Base-by-base conservation (phyloP, 2,113 vertebrate genomes). In the Pantherophis guttatus region DNA sequence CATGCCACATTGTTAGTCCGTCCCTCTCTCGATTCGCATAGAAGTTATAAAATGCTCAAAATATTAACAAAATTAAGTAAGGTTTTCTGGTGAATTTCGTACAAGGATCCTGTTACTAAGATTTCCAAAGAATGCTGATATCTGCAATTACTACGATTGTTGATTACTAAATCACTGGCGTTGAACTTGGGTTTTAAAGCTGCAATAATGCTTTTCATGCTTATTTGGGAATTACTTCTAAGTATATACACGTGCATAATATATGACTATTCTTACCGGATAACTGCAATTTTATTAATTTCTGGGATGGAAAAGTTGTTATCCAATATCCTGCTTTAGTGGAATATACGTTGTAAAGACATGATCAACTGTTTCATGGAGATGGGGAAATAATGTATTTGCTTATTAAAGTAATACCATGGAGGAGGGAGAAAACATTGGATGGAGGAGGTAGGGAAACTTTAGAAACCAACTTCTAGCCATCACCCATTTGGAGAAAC, bases 111-210 rank as follows among this genome's bases (percentile, higher is more conserved):
- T 58, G 24, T 70, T 23, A 17, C 65, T 33, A 33, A 3, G 24
- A 53, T 50, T 89, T 5, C 9, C 59, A 54, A 89, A 55, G 1
- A 70, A 0, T 3, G 33, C n/a, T 0, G 33, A 44, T 55, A 54
- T 39, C 29, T 2, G 0, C 48, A 0, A 8, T 86, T 12, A 0
- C 17, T n/a, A 0, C 62, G 17, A n/a, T 1, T 0, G 10, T 90
- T 0, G 54, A 33, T 39, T 81, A 44, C 75, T 19, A 81, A 81
- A 39, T 81, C 75, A 81, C 75, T 81, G 70, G 33, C 70, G 2
- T 15, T 57, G 23, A 15, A 81, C 10, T 89, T 75, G 92, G 44
- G 9, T 57, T 90, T 33, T 33, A 33, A 24, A 50, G 12, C 1
- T 9, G 23, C 62, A 88, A 2, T 39, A 88, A 2, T 39, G 50